Percentiles rank a stretch among this genome's conserved stretches.
Conservation (phyloP, 2,113 vertebrate species). For the Chamaea fasciata region DNA sequence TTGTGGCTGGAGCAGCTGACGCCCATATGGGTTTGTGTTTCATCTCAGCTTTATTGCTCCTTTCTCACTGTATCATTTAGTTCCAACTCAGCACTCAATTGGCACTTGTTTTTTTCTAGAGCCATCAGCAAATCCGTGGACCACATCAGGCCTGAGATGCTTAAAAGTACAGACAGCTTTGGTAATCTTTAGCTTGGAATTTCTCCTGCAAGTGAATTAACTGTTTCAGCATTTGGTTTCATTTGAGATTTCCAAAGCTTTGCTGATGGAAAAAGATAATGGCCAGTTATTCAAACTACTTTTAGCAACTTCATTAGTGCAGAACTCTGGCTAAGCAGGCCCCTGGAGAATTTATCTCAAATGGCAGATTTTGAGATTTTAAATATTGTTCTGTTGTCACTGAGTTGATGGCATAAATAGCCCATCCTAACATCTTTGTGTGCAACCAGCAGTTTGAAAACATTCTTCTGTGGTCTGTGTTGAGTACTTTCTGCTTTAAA, state of each 20-base stretch:
- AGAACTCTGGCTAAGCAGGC: background rate
- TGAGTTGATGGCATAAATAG: background rate
- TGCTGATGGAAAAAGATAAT: background rate
- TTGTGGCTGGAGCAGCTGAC: background rate
- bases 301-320: background rate
- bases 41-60: background rate
- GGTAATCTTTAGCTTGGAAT: background rate
- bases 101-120: background rate
- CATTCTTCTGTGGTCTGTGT: background rate
- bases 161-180: background rate
- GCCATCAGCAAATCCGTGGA: background rate
- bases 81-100: fast-evolving
- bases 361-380: background rate
- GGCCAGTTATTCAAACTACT: background rate
- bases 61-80: background rate
- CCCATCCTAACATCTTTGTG: background rate
- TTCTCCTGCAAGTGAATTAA: background rate
- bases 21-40: background rate
- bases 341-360: background rate
- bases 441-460: background rate
- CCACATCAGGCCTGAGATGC: background rate
- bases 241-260: background rate
- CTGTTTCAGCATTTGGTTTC: background rate
- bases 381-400: background rate
- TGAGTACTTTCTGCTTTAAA: background rate